Evolutionary conservation across 2,113 vertebrate species (phyloP), one percentile per base, ranked within the genome.

Genomic region (Natator depressus): DNA sequence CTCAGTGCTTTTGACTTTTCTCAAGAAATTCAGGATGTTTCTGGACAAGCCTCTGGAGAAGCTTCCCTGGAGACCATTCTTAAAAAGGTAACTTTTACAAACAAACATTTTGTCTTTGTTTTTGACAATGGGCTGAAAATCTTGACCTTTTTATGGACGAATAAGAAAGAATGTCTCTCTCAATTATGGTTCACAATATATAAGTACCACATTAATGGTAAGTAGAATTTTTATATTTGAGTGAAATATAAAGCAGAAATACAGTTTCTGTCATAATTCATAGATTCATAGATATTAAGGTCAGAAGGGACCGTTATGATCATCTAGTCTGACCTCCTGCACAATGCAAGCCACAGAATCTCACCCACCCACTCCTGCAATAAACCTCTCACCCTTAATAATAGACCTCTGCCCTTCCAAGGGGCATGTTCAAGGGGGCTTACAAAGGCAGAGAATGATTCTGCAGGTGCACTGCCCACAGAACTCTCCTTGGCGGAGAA

Each of bases 11-110:
- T 99, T 97, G 96, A 97, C 10, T 98, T 98, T 95, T 91, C 82
- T 78, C 84, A 75, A 17, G 95, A 98, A 96, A 99, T 99, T 92
- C 98, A 98, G 91, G 98, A 99, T 96, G 96, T 99, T 91, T 99
- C 99, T 90, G 98, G 98, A 57, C 98, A 99, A 93, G 98, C 98
- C 49, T 99, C 99, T 75, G 99, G 98, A 95, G 99, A 99, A 97
- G 98, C 98, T n/a, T 98, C 98, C 42, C 92, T 99, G 89, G 98
- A 99, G 93, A 93, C 50, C 53, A 97, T 99, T 92, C 96, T 99
- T 91, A 98, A 98, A 97, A 99, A 98, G 98, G 98, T 99, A 91
- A 49, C 31, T 86, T 82, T 82, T 65, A 27, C 12, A 82, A 24
- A 69, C 50, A 57, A 20, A 57, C 38, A 12, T 83, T 72, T 72